Percentiles rank a stretch among this genome's conserved stretches.
Evolutionary conservation across 2,888 invertebrate species (phyloP).

Genomic region (Meiosimyza platycephala): DNA sequence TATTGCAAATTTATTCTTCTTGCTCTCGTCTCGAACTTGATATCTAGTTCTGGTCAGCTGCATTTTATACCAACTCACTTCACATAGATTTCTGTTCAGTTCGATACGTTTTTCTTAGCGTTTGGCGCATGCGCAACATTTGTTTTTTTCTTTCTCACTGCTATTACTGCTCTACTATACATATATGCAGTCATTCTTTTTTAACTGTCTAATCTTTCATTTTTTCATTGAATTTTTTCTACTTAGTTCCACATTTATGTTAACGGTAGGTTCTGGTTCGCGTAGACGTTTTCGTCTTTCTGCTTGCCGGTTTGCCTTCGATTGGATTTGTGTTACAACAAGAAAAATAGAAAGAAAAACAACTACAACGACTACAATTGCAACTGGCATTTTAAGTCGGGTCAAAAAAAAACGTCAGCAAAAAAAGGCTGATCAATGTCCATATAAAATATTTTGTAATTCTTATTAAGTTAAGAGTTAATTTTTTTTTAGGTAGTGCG

Average conservation of each 20-base stretch:
- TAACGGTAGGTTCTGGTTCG: not conserved
- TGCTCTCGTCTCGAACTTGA: not conserved
- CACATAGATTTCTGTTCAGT: not conserved
- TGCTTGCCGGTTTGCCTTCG: not conserved
- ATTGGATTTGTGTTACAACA: not conserved
- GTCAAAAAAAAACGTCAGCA: no score
- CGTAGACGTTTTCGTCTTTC: not conserved
- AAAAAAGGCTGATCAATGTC: no score
- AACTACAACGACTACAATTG: not conserved
- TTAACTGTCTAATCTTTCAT: no score
- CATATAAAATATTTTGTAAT: no score
- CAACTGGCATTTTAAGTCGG: no score
- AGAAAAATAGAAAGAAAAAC: not conserved
- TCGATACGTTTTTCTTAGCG: conserved; percentile 17
- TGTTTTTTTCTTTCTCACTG: not conserved
- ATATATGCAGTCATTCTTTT: not conserved
- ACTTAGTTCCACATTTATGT: not conserved
- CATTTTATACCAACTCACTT: conserved; percentile 20
- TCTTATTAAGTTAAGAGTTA: no score
- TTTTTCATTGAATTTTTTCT: no score
- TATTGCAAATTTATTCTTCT: no score
- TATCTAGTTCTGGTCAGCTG: conserved; percentile 21
- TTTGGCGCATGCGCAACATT: conserved; percentile 21
- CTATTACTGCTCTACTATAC: not conserved
- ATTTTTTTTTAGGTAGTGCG: no score